Evolutionary conservation across 23 tunicate species (phyloP).

Genomic region (Aplidium turbinatum): DNA sequence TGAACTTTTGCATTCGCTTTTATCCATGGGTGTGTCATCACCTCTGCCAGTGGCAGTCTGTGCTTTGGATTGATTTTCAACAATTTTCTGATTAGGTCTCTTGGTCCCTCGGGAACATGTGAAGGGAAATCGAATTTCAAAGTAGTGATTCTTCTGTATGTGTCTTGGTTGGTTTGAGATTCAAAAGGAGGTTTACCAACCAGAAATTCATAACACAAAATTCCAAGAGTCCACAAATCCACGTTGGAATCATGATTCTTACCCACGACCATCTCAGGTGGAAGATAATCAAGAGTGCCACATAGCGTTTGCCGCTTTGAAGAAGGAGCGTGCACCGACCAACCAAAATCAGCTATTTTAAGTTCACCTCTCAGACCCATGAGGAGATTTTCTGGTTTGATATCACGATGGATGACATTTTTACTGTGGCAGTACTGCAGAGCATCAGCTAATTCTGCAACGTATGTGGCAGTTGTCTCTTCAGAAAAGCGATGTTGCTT

Average conservation of each 20-base stretch:
- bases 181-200: constrained; percentile 97
- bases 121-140: constrained; percentile 72
- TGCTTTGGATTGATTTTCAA: constrained; percentile 56
- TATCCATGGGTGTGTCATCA: constrained; percentile 86
- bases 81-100: constrained; percentile 66
- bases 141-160: constrained; percentile 71
- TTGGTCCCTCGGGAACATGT: constrained; percentile 85
- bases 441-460: constrained; percentile 93
- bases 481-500: constrained; percentile 70
- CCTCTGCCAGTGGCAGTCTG: constrained; percentile 67
- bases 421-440: constrained; percentile 91
- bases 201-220: constrained; percentile 95
- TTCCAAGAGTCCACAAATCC: constrained; percentile 94
- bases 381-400: constrained; percentile 93
- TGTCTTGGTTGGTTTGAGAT: constrained; percentile 62
- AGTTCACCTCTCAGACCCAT: constrained; percentile 95
- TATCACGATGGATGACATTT: constrained; percentile 92
- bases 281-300: constrained; percentile 96
- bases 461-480: constrained; percentile 78
- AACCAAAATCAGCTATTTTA: constrained; percentile 98
- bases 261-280: constrained; percentile 94
- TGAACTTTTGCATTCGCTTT: constrained; percentile 85
- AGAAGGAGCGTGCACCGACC: constrained; percentile 98
- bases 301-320: constrained; percentile 86
- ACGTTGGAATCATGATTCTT: constrained; percentile 72